Conservation (phyloP, 1,140 invertebrate species). For the Schmidtea mediterranea region DNA sequence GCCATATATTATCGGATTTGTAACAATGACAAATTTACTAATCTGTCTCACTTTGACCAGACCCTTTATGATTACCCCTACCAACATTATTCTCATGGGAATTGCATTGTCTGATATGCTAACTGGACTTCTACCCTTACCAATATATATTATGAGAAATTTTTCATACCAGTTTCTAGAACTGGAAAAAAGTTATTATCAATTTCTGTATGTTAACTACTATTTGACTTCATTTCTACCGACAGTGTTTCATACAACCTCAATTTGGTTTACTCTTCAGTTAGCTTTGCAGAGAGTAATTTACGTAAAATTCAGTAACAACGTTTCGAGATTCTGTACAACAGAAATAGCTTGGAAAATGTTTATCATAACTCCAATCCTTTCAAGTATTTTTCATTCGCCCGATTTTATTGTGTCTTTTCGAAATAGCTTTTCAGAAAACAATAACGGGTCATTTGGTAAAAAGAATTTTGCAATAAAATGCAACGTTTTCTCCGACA, state of each 20-base stretch:
- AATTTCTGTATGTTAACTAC: background rate
- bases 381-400: constrained; percentile 31
- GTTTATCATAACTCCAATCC: background rate
- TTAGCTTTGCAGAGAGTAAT: constrained; percentile 45
- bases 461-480: too few species aligned
- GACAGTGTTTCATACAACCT: constrained; percentile 54
- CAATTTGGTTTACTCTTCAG: constrained; percentile 52
- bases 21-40: too few species aligned
- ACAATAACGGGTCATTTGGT: background rate
- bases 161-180: too few species aligned
- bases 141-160: too few species aligned
- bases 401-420: constrained; percentile 51
- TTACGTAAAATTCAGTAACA: constrained; percentile 51
- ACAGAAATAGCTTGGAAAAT: background rate
- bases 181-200: too few species aligned
- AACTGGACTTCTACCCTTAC: too few species aligned
- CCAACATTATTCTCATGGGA: too few species aligned
- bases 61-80: too few species aligned
- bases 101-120: too few species aligned
- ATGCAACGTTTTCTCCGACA: constrained; percentile 5
- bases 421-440: constrained; percentile 32
- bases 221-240: constrained; percentile 28
- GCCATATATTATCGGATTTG: too few species aligned
- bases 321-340: background rate
- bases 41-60: too few species aligned